Evolutionary conservation across 1,140 invertebrate species (phyloP), one percentile per base, ranked within the genome.

Genomic region (Samia ricini): DNA sequence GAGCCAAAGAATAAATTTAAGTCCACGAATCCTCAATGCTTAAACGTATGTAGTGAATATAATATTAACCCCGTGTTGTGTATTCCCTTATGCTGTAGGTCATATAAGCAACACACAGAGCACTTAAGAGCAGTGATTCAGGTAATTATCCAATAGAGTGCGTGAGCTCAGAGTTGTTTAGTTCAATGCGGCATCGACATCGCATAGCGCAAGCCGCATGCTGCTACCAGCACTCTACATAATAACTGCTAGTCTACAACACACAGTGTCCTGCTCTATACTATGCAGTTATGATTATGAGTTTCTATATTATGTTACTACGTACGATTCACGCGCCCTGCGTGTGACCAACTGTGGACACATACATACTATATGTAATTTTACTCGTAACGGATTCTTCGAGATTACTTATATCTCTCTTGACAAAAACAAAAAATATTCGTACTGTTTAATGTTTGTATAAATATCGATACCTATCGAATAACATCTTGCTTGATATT

Each of bases 81-180:
- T 42, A 42, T 12, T 42, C 33, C n/a, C n/a, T 15, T 12, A 42
- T 42, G 15, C 33, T 42, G 33, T 42, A 42, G 33, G 33, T 42
- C 33, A 42, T 42, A 42, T 42, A 42, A 42, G 10, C 15, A 15
- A 42, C n/a, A 42, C 33, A 42, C 33, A 42, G 33, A 57, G 22
- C 21, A 26, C 19, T 15, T 74, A 71, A 64, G 76, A 71, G 62
- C 72, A 77, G 68, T 75, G 76, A 79, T 79, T 75, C 69, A 76
- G 70, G 77, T 85, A 81, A 86, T 88, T 83, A 85, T 85, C 63
- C 76, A 85, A 87, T 86, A 76, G 72, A 85, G 85, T 88, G 77
- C 81, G 72, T 69, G 61, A 77, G 83, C 74, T 85, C 85, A 63
- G 76, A 64, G 65, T 18, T 29, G 62, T 55, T 50, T 18, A 57